These are phyloP conservation scores for Sebastes oblongus DNA, from an alignment of 2,797 vertebrate species.

Conservation along the genomic window DNA sequence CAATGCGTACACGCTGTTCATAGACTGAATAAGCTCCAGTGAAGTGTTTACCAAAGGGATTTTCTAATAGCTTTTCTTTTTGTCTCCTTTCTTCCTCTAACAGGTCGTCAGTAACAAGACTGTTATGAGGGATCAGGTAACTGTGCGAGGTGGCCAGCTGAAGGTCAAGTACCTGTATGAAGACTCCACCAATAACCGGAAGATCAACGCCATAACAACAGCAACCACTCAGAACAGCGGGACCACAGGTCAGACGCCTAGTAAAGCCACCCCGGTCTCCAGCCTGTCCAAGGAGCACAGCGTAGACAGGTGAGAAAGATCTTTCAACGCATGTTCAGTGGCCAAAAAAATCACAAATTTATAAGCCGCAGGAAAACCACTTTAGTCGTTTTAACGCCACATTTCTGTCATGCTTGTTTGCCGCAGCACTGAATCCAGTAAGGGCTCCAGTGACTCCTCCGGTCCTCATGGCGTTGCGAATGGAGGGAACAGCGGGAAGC, in stretches of 20 bases:
- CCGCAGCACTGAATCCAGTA: slow-evolving; percentile 74
- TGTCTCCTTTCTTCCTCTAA: not conserved
- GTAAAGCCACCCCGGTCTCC: slow-evolving; percentile 72
- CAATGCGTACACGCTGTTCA: not conserved
- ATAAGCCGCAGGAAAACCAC: not conserved
- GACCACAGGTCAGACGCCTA: slow-evolving; percentile 67
- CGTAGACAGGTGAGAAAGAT: slow-evolving; percentile 70
- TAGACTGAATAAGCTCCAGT: not conserved
- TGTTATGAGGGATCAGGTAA: slow-evolving; percentile 86
- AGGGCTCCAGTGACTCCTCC: slow-evolving; percentile 69
- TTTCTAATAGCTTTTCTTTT: not conserved
- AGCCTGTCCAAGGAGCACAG: slow-evolving; percentile 86
- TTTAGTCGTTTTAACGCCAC: not conserved
- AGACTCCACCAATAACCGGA: slow-evolving; percentile 88
- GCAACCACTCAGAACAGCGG: slow-evolving; percentile 77
- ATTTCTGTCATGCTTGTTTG: not conserved
- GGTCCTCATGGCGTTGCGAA: slow-evolving; percentile 46
- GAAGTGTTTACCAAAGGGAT: not conserved
- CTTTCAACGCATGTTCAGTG: not conserved
- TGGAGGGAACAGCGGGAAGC: slow-evolving; percentile 82
- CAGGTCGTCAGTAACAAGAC: slow-evolving; percentile 82
- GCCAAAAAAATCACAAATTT: not conserved
- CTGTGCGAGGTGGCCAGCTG: slow-evolving; percentile 82
- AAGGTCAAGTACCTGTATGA: slow-evolving; percentile 96
- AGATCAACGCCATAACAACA: slow-evolving; percentile 78